Evolutionary conservation across 2,888 invertebrate species (phyloP).

Genomic region (Corythucha ciliata): DNA sequence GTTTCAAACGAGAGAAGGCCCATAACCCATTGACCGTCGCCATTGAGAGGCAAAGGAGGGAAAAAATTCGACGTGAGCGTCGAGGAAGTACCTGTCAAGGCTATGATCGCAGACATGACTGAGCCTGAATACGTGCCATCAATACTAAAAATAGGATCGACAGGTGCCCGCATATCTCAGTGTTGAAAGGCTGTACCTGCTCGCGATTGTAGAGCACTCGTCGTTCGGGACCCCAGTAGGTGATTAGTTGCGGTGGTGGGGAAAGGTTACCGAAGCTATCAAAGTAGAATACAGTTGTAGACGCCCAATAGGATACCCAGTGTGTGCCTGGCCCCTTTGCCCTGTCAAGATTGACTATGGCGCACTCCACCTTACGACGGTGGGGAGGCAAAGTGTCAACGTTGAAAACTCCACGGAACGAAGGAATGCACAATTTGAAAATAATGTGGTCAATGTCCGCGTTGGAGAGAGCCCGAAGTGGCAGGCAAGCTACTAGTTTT

Average conservation of each 20-base stretch:
- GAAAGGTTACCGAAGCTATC: slow-evolving; percentile 10
- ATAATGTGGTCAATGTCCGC: slow-evolving; percentile 28
- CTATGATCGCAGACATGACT: slow-evolving; percentile 1
- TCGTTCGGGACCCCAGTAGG: too few relatives aligned
- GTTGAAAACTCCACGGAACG: slow-evolving; percentile 34
- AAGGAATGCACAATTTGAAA: slow-evolving; percentile 21
- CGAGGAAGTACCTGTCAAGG: neutral
- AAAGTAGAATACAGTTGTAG: neutral
- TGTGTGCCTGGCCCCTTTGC: slow-evolving; percentile 31
- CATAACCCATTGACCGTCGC: slow-evolving; percentile 7
- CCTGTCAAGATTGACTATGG: slow-evolving; percentile 33
- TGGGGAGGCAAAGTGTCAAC: slow-evolving; percentile 27
- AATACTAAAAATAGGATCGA: slow-evolving; percentile 7
- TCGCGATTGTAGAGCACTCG: slow-evolving; percentile 2
- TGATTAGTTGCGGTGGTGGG: slow-evolving; percentile 6
- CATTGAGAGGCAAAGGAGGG: slow-evolving; percentile 3
- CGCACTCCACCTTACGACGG: slow-evolving; percentile 24
- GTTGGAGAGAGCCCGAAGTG: slow-evolving; percentile 33
- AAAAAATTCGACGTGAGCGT: slow-evolving; percentile 1
- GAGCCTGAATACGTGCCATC: too few relatives aligned
- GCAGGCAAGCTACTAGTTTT: slow-evolving; percentile 27
- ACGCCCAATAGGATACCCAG: slow-evolving; percentile 31
- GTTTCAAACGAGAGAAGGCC: slow-evolving; percentile 15
- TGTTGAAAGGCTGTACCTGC: neutral
- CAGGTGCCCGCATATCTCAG: slow-evolving; percentile 14